phyloP scores from a whole-genome alignment of 2,797 vertebrate species.

The Malurus splendens region DNA sequence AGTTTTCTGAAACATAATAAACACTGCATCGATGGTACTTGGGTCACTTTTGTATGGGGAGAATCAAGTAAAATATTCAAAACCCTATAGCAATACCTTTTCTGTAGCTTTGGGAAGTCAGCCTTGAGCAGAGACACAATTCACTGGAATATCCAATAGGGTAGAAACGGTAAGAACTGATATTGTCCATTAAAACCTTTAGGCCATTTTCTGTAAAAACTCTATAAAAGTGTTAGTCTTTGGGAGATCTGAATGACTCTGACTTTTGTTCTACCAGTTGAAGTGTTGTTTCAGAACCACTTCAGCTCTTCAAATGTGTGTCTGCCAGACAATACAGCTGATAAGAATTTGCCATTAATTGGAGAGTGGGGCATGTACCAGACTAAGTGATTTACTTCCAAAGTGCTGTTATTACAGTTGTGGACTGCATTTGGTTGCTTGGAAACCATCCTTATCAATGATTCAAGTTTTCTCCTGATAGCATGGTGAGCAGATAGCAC shows the following conservation, averaged over 20 bases:
- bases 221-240: not conserved
- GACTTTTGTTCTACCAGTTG: not conserved
- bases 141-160: not conserved
- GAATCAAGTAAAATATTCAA: not conserved
- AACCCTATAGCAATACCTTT: not conserved
- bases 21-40: not conserved
- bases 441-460: conserved; percentile 50
- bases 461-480: conserved; percentile 34
- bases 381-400: conserved; percentile 18
- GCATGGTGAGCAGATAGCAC: not conserved
- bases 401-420: conserved; percentile 33
- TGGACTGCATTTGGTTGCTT: conserved; percentile 47
- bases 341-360: not conserved
- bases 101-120: not conserved
- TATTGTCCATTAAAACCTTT: not conserved
- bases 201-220: not conserved
- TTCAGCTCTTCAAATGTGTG: not conserved
- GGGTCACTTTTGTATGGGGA: not conserved
- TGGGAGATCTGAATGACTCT: not conserved
- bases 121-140: not conserved
- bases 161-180: not conserved
- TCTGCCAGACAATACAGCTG: conserved; percentile 15
- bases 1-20: not conserved
- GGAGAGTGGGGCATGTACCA: not conserved
- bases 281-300: not conserved